Conservation (phyloP, 2,797 vertebrate genomes). For the Takifugu rubripes region DNA sequence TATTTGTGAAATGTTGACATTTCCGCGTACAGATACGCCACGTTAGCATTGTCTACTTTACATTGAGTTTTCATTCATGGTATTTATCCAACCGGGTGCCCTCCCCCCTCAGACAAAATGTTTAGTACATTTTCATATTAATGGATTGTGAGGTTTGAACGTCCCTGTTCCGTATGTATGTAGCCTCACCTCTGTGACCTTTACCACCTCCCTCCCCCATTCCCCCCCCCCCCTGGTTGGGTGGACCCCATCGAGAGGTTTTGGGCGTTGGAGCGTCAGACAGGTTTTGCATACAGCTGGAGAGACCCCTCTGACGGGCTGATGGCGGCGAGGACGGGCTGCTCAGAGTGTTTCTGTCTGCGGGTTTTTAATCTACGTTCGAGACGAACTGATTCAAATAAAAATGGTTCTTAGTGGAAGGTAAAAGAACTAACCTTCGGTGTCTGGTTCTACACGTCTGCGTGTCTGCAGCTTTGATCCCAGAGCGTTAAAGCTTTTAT, state of each 20-base stretch:
- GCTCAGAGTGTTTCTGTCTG: no score
- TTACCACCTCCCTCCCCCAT: conserved; percentile 14
- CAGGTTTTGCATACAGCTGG: conserved; percentile 75
- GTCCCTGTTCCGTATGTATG: conserved; percentile 28
- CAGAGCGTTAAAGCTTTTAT: conserved; percentile 6
- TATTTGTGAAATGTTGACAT: no score
- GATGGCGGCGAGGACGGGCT: not conserved
- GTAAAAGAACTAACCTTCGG: no score
- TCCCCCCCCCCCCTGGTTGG: conserved; percentile 32
- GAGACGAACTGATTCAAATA: no score
- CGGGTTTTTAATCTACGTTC: no score
- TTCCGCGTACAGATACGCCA: no score
- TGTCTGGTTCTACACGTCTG: not conserved
- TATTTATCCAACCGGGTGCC: no score
- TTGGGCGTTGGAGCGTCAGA: conserved; percentile 57
- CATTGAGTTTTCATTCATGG: no score
- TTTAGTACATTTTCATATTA: not conserved
- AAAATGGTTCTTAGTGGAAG: no score
- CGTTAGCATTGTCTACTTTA: no score
- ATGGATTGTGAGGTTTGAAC: conserved; percentile 25
- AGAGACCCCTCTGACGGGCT: conserved; percentile 7
- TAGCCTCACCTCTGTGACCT: conserved; percentile 55
- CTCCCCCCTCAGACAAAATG: no score
- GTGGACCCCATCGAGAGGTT: conserved; percentile 60
- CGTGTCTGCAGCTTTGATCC: not conserved